Evolutionary conservation across 2,113 vertebrate genomes (phyloP), one percentile per base, ranked within the genome.

Genomic region (Grammomys surdaster): DNA sequence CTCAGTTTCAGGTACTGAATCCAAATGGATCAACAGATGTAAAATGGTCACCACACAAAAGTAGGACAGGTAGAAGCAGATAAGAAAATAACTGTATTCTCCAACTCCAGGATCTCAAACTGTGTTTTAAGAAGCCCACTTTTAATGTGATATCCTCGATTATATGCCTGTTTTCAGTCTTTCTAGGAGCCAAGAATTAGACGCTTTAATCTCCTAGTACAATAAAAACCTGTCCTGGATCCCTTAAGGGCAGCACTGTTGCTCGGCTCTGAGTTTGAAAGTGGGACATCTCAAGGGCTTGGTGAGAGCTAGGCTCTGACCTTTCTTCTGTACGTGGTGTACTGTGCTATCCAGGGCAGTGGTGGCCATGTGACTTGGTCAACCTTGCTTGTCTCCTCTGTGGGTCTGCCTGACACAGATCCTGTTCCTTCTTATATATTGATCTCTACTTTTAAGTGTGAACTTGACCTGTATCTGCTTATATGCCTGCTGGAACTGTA

Each of bases 31-130:
- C 40, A 24, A 81, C 22, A 90, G 43, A 88, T 81, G 48, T 0
- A 93, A 95, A 85, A 48, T 56, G 22, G 72, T 67, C 48, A 86
- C 89, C 4, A 89, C 51, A 88, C 56, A 87, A 93, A 92, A 91
- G 54, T 88, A 94, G 65, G 80, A 86, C 94, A 92, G 54, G 31
- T 84, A 75, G 51, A 96, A 91, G 73, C 6, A 89, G 20, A 80
- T 81, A 70, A 75, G 60, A 87, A 77, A 87, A 48, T 63, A 88
- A 43, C 33, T 7, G 80, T 80, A 43, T 96, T 86, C 48, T 56
- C 43, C 87, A 40, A 16, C 73, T 80, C n/a, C 24, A 85, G 73
- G 60, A 48, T 91, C 88, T 92, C 70, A 94, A 58, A n/a, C 60
- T 93, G 0, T 65, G 48, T 81, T 70, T 94, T 43, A 90, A 96